Conservation (phyloP, 2,888 invertebrate species). For the Neoaliturus tenellus region DNA sequence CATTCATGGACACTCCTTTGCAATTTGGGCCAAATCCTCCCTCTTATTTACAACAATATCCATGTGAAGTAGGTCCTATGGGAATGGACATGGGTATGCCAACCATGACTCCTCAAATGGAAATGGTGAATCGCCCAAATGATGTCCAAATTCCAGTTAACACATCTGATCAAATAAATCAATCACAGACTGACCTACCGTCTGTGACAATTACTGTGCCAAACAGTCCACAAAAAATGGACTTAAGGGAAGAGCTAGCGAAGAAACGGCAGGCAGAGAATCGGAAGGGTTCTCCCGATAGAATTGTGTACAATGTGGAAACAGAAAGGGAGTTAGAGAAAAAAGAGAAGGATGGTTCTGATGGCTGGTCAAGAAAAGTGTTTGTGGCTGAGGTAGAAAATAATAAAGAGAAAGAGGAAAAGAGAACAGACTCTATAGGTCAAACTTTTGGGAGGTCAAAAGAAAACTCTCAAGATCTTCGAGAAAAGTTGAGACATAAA, state of each 20-base stretch:
- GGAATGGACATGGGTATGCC: not conserved
- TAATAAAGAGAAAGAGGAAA: not conserved
- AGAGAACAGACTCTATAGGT: not conserved
- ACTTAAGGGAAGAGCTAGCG: not conserved
- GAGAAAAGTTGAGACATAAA: constrained; percentile 5
- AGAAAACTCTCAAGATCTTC: not conserved
- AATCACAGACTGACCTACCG: not conserved
- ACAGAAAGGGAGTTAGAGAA: not conserved
- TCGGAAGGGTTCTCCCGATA: not conserved
- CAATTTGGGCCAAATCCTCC: constrained; percentile 16
- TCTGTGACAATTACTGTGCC: not conserved
- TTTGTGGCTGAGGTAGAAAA: not conserved
- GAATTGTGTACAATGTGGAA: not conserved
- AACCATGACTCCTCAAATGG: not conserved
- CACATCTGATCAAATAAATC: not conserved
- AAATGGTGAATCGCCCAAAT: not conserved
- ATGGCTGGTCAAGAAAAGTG: constrained; percentile 20
- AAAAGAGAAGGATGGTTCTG: not conserved
- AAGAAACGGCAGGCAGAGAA: not conserved
- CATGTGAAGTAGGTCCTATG: not conserved
- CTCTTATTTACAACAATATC: not conserved
- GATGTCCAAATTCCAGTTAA: not conserved
- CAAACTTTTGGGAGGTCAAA: not conserved
- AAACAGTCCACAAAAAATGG: not conserved
- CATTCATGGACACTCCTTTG: not conserved